Evolutionary conservation across 2,797 vertebrate species (phyloP).

Genomic region (Myotis vivesi): DNA sequence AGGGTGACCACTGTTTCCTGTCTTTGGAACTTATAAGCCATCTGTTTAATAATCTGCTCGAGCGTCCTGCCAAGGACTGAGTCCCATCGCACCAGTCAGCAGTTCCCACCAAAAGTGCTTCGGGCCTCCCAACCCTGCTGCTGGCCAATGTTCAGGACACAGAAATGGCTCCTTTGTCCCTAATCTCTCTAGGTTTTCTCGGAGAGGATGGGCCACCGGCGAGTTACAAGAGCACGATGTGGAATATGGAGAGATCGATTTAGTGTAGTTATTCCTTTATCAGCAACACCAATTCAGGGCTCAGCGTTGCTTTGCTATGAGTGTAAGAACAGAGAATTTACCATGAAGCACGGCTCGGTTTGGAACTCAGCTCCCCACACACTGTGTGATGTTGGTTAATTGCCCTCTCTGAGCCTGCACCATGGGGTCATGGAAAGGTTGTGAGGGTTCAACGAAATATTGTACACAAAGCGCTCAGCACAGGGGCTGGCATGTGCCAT

Average conservation of each 20-base stretch:
- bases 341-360: not conserved
- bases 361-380: not conserved
- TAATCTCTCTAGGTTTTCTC: not conserved
- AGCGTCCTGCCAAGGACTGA: constrained; percentile 63
- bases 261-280: not conserved
- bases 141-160: constrained; percentile 53
- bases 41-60: constrained; percentile 70
- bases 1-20: constrained; percentile 72
- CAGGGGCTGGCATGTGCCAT: not conserved
- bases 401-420: not conserved
- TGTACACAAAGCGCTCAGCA: not conserved
- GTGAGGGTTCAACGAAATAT: not conserved
- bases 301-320: not conserved
- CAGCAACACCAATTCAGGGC: not conserved
- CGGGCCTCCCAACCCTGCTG: not conserved
- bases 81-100: constrained; percentile 60
- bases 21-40: constrained; percentile 68
- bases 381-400: not conserved
- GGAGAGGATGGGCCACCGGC: not conserved
- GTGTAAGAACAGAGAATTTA: not conserved
- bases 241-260: not conserved
- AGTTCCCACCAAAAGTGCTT: constrained; percentile 72
- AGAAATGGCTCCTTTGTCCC: not conserved
- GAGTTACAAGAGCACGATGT: not conserved
- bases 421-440: not conserved